Base-by-base conservation (phyloP, 1,140 invertebrate genomes). In the Heliothis virescens region DNA sequence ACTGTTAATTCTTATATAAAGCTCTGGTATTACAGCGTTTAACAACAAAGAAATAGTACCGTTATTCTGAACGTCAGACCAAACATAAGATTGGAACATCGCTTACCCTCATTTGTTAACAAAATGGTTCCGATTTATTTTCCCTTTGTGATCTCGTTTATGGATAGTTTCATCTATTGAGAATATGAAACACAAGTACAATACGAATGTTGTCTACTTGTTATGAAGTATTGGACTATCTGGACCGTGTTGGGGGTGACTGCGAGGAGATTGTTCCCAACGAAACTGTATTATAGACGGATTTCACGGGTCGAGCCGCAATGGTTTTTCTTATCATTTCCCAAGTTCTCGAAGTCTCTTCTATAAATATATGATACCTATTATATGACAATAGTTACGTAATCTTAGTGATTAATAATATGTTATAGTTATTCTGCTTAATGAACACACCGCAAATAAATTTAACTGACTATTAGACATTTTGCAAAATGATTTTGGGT, bases 41-140 rank as follows among this genome's bases (percentile, higher is more conserved):
- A 71, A 76, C 47, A 75, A 67, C 79, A 71, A 79, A 79, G 76
- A 74, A 79, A 82, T 76, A 75, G 50, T 63, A 29, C 52, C 72
- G 60, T 82, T 79, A 76, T 75, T 72, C 62, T 75, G 71, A 79
- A 79, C 62, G 81, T 82, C 81, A 83, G 79, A 79, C 57, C 75
- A 79, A 79, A 83, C 77, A 77, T 79, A 76, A 85, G 82, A 85
- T 85, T 85, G 84, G 84, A 80, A 82, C 72, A 83, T 85, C 78
- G 52, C 79, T 80, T 77, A 83, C 82, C 79, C 67, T 73, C 83
- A 84, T 85, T 83, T 85, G 82, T 83, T 85, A 80, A 78, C 73
- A 83, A 83, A 85, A 85, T 85, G 79, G 57, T 82, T 63, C 65
- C 82, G 79, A 85, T 85, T 83, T 85, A 83, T 85, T 82, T 85